phyloP scores from a whole-genome alignment of 2,113 vertebrate genomes.

The Phoenicopterus ruber region DNA sequence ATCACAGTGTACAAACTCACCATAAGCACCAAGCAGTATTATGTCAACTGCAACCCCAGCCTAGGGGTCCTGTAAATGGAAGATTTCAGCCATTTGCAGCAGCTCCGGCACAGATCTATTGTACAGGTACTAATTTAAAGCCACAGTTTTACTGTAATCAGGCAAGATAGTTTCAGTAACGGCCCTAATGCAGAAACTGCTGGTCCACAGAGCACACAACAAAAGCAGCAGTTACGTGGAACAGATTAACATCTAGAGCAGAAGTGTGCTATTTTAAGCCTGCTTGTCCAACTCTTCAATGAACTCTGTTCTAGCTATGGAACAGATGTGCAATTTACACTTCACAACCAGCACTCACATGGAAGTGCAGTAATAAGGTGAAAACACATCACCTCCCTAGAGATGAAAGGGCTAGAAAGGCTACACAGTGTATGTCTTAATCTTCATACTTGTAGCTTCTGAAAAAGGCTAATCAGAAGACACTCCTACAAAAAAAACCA shows the following conservation, averaged over 20 bases:
- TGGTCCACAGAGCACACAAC: neutral
- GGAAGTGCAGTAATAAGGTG: neutral
- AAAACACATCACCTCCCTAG: neutral
- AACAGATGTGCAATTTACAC: neutral
- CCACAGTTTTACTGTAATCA: conserved; percentile 7
- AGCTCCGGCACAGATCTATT: conserved; percentile 21
- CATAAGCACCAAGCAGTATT: conserved; percentile 18
- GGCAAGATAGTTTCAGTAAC: neutral
- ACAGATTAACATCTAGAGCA: neutral
- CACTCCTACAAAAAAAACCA: neutral
- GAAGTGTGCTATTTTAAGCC: neutral
- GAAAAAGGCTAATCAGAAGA: neutral
- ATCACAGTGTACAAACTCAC: neutral
- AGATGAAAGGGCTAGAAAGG: conserved; percentile 4
- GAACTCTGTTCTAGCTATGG: neutral
- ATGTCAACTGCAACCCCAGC: neutral
- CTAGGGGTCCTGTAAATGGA: neutral
- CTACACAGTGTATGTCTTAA: neutral
- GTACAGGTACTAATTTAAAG: neutral
- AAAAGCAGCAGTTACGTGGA: conserved; percentile 5
- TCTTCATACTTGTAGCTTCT: neutral
- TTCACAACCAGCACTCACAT: neutral
- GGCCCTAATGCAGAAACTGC: neutral
- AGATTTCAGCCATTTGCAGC: neutral
- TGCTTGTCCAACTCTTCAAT: neutral